Evolutionary conservation across 2,888 invertebrate species (phyloP).

Genomic region (Helleia helle): DNA sequence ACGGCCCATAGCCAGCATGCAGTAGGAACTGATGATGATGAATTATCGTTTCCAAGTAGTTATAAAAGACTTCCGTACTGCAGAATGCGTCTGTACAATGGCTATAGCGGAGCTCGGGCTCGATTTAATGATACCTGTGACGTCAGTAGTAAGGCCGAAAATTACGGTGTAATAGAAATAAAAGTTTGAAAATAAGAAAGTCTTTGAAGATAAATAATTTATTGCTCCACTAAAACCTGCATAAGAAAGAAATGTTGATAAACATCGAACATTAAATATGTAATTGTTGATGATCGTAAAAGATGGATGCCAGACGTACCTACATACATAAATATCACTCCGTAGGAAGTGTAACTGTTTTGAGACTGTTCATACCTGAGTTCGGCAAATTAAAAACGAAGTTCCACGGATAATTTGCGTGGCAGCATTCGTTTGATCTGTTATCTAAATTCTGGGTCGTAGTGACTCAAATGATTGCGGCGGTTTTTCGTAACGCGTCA

Average conservation of each 20-base stretch:
- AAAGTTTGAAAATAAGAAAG: slow-evolving; percentile 65
- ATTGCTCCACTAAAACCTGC: slow-evolving; percentile 67
- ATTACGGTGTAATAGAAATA: slow-evolving; percentile 49
- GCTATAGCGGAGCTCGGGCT: no score
- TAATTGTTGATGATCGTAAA: slow-evolving; percentile 72
- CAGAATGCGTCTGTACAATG: no score
- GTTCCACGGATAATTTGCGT: slow-evolving; percentile 56
- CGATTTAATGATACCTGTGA: slow-evolving; percentile 47
- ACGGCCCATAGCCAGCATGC: no score
- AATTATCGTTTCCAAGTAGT: background rate
- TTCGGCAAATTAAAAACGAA: slow-evolving; percentile 52
- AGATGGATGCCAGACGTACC: slow-evolving; percentile 62
- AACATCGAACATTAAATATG: slow-evolving; percentile 73
- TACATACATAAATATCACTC: slow-evolving; percentile 61
- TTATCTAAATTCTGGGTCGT: slow-evolving; percentile 32
- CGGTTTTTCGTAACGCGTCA: slow-evolving; percentile 59
- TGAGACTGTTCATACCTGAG: slow-evolving; percentile 43
- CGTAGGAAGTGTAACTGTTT: slow-evolving; percentile 56
- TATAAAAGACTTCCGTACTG: background rate
- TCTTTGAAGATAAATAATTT: slow-evolving; percentile 73
- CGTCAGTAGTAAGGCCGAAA: slow-evolving; percentile 42
- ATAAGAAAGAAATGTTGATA: slow-evolving; percentile 74
- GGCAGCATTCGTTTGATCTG: slow-evolving; percentile 47
- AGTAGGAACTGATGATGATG: no score
- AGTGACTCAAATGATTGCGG: slow-evolving; percentile 39